Evolutionary conservation across 2,113 vertebrate genomes (phyloP).

Genomic region (Oreochromis tanganicae): DNA sequence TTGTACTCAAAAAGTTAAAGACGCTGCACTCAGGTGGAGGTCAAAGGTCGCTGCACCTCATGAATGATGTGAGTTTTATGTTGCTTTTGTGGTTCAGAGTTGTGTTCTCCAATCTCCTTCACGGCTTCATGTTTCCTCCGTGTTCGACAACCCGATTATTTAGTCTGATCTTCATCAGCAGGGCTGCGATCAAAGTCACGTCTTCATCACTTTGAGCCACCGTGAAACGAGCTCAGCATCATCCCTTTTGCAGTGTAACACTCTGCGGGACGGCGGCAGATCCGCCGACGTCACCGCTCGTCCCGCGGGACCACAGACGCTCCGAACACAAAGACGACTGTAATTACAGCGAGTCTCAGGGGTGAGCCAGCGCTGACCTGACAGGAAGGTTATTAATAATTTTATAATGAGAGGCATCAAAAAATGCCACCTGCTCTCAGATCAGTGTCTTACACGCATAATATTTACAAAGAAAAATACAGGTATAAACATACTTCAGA

Average conservation of each 20-base stretch:
- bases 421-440: background rate
- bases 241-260: constrained; percentile 23
- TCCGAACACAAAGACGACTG: background rate
- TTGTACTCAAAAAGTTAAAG: background rate
- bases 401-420: background rate
- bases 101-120: background rate
- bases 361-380: background rate
- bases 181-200: background rate
- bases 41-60: background rate
- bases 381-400: background rate
- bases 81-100: background rate
- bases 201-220: background rate
- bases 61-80: background rate
- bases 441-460: background rate
- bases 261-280: background rate
- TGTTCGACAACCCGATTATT: background rate
- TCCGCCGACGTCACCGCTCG: background rate
- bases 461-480: background rate
- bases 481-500: background rate
- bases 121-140: background rate
- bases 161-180: background rate
- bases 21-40: background rate
- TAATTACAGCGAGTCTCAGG: background rate
- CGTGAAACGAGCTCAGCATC: constrained; percentile 18
- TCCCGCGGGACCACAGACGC: background rate